Percentiles rank a stretch among this genome's conserved stretches.
phyloP scores from a whole-genome alignment of 2,888 invertebrate species.

The Cyclophora albipunctata region DNA sequence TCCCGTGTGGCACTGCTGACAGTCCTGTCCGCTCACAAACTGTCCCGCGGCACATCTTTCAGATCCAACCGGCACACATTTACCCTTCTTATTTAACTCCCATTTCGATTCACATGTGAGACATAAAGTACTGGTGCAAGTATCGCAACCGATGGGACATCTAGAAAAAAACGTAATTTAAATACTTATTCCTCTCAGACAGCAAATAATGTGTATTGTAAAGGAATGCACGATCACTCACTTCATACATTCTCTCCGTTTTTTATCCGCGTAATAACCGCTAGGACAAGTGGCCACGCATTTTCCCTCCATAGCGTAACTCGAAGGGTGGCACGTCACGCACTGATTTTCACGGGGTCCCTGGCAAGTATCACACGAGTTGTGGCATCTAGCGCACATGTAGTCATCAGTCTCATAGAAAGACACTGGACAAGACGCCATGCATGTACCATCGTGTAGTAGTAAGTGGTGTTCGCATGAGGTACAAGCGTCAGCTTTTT shows the following conservation, averaged over 20 bases:
- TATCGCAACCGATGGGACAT: conserved; percentile 85
- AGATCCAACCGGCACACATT: conserved; percentile 82
- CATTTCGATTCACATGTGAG: conserved; percentile 83
- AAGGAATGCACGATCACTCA: conserved; percentile 28
- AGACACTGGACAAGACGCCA: conserved; percentile 87
- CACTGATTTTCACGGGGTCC: conserved; percentile 87
- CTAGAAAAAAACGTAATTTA: conserved; percentile 24
- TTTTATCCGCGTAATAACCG: conserved; percentile 84
- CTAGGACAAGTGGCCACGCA: conserved; percentile 84
- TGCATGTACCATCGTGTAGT: conserved; percentile 86
- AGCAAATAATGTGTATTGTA: too few species aligned
- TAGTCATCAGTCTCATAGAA: conserved; percentile 92
- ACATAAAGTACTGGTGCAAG: conserved; percentile 84
- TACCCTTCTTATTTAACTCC: conserved; percentile 84
- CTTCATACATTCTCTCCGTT: conserved; percentile 85
- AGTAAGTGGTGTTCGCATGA: conserved; percentile 92
- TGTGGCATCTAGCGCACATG: conserved; percentile 86
- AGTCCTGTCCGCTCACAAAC: conserved; percentile 77
- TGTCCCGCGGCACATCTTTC: conserved; percentile 81
- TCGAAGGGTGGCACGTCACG: conserved; percentile 84
- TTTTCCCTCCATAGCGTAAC: conserved; percentile 81
- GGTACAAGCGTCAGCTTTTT: conserved; percentile 87
- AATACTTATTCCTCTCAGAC: too few species aligned
- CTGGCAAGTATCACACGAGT: conserved; percentile 86
- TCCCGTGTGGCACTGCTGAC: conserved; percentile 83